phyloP scores from a whole-genome alignment of 2,113 vertebrate species.

The Nansenia antarctica region DNA sequence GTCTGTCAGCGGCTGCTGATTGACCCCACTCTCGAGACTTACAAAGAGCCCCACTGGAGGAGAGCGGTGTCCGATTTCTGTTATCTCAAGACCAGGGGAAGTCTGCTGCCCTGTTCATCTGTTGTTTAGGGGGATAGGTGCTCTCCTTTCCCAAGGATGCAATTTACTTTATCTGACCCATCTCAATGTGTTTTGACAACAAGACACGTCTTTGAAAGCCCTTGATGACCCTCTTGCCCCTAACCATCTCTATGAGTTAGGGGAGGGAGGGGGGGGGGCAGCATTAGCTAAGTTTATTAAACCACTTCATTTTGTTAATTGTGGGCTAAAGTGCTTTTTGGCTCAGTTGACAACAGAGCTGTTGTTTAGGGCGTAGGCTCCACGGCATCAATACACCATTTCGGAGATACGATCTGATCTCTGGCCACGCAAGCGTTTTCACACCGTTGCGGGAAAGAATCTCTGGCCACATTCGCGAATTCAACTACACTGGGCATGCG shows the following conservation, averaged over 20 bases:
- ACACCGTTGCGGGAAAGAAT: too few relatives aligned
- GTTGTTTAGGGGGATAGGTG: conserved; percentile 62
- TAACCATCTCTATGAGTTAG: conserved; percentile 32
- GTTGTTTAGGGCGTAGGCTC: not conserved
- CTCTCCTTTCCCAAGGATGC: conserved; percentile 66
- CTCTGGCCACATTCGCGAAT: conserved; percentile 76
- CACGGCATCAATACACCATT: too few relatives aligned
- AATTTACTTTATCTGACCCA: conserved; percentile 62
- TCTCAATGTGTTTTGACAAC: conserved; percentile 71
- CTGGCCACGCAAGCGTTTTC: too few relatives aligned
- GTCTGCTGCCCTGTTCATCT: conserved; percentile 63
- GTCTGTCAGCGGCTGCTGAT: conserved; percentile 77
- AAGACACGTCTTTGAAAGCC: conserved; percentile 59
- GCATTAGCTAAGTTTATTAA: conserved; percentile 67
- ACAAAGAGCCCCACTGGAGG: conserved; percentile 72
- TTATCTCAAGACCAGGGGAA: conserved; percentile 69
- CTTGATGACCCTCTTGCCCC: conserved; percentile 18
- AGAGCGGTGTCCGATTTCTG: conserved; percentile 75
- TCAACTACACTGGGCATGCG: conserved; percentile 66
- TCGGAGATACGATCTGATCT: too few relatives aligned
- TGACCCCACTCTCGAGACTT: conserved; percentile 71
- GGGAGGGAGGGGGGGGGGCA: conserved; percentile 9
- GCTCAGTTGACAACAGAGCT: conserved; percentile 29
- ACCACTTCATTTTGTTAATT: conserved; percentile 70
- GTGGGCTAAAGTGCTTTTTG: conserved; percentile 52